Evolutionary conservation across 1,140 invertebrate species (phyloP), one percentile per base, ranked within the genome.

Genomic region (Drosophila pectinifera): DNA sequence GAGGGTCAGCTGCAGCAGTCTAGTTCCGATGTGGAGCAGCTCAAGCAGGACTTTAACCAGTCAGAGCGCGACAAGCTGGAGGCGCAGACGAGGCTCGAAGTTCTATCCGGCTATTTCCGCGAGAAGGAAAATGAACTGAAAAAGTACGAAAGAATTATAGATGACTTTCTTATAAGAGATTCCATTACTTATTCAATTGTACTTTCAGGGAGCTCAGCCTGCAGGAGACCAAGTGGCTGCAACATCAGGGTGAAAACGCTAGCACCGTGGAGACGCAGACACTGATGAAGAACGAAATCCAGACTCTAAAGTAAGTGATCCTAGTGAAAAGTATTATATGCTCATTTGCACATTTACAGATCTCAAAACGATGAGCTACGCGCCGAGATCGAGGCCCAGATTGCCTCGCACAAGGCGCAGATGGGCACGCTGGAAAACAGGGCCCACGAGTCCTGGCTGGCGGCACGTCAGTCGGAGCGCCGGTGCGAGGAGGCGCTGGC

Each of bases 61-160:
- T 95, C 95, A 2, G 96, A 96, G 78, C 95, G 96, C 75, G 96
- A 96, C 69, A 96, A 96, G 73, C 93, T 95, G 16, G 96, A 98
- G 90, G 95, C 96, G 1, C 94, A 96, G 80, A 97, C 96, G 0
- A 95, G 96, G 79, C 93, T 98, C 1, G 95, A 97, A 91, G 97
- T 98, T 6, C 93, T 98, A 34, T 95, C 96, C 0, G 96, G 95
- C 81, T 98, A 97, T 90, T 98, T 98, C 92, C 96, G 97, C 85
- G 96, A 98, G 72, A 96, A 97, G 85, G 97, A 98, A 93, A 94
- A 95, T 18, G 95, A 97, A 92, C 93, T 97, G 24, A 95, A 97
- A 91, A 97, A 96, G 96, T 96, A 93, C 18, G 18, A 5, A 20
- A 5, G 4, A 36, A 62, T 18, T 0, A 0, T n/a, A 31, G 0